Evolutionary conservation across 2,113 vertebrate genomes (phyloP).

Genomic region (Dolichotis patagonum): DNA sequence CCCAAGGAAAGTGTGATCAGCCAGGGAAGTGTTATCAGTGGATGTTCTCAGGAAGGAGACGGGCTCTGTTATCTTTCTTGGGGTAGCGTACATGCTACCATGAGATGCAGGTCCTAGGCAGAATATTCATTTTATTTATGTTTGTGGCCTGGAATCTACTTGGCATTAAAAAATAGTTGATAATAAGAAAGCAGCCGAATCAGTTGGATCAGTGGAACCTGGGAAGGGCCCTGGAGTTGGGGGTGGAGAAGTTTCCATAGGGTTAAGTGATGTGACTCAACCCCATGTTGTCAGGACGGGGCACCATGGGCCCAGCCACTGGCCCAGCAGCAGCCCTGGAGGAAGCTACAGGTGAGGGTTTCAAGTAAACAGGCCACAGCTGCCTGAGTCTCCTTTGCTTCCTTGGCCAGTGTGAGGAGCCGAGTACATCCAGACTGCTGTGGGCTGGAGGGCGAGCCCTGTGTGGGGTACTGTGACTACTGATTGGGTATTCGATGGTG

Average conservation of each 20-base stretch:
- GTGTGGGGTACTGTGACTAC: not conserved
- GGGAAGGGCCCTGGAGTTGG: not conserved
- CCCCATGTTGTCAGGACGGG: too few relatives aligned
- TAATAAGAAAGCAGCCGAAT: not conserved
- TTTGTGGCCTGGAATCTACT: not conserved
- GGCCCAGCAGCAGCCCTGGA: not conserved
- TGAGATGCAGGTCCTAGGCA: not conserved
- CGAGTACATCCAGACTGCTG: fast-evolving
- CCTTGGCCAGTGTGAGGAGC: not conserved
- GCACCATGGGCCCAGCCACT: not conserved
- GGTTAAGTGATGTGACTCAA: not conserved
- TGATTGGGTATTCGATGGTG: not conserved
- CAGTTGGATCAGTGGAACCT: not conserved
- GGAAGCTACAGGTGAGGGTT: not conserved
- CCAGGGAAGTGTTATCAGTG: not conserved
- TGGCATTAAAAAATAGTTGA: not conserved
- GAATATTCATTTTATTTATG: not conserved
- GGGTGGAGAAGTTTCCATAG: not conserved
- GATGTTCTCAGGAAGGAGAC: not conserved
- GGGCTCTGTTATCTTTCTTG: not conserved
- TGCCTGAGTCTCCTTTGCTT: not conserved
- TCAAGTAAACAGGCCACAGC: not conserved
- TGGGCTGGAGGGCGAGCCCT: not conserved
- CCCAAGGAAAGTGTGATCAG: not conserved
- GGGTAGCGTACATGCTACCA: not conserved